Evolutionary conservation across 2,888 invertebrate genomes (phyloP).

Genomic region (Gisinianus flammeolus): DNA sequence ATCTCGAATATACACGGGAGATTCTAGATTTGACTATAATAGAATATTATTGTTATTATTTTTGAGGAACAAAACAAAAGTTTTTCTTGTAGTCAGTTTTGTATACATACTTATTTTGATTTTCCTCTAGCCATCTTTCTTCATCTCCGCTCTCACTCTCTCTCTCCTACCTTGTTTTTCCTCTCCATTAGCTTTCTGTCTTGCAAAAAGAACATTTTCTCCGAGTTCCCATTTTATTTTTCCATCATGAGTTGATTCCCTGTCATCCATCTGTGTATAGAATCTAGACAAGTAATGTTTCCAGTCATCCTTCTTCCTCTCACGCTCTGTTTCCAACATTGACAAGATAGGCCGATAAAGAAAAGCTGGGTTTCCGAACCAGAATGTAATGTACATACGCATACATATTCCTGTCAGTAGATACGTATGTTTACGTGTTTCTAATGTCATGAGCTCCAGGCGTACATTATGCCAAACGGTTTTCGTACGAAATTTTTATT

Average conservation of each 20-base stretch:
- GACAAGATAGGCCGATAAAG: slow-evolving; percentile 38
- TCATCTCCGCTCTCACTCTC: not conserved
- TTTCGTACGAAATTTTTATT: not conserved
- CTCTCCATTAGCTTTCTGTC: slow-evolving; percentile 32
- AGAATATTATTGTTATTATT: no score
- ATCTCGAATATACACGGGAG: no score
- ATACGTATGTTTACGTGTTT: not conserved
- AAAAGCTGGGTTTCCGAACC: slow-evolving; percentile 9
- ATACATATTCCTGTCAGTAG: not conserved
- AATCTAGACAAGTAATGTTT: slow-evolving; percentile 33
- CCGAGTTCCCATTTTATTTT: slow-evolving; percentile 25
- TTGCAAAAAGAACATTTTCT: slow-evolving; percentile 3
- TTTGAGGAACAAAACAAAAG: no score
- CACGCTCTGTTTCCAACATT: slow-evolving; percentile 31
- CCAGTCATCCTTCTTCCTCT: slow-evolving; percentile 33
- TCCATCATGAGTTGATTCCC: slow-evolving; percentile 36
- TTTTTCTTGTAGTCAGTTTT: no score
- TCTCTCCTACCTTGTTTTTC: not conserved
- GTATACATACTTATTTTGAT: no score
- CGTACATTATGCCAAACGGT: not conserved
- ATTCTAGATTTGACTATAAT: no score
- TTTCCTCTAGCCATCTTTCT: no score
- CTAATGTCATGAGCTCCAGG: not conserved
- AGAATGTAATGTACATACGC: not conserved
- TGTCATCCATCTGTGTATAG: slow-evolving; percentile 34